Conservation (phyloP, 2,888 invertebrate species). For the Candidula unifasciata region DNA sequence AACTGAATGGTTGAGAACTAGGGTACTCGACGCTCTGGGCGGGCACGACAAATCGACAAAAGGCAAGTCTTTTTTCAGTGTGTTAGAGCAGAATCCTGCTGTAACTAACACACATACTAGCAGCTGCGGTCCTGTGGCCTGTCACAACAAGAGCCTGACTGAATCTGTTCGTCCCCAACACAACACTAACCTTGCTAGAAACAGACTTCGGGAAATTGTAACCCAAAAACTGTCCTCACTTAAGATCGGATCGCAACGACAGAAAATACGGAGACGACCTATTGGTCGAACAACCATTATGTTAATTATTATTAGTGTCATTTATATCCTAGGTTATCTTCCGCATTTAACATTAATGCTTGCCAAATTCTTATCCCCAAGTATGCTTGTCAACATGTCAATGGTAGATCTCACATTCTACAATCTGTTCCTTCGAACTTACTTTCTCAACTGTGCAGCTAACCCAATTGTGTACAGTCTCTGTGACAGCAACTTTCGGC, state of each 20-base stretch:
- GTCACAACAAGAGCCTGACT: too few relatives aligned
- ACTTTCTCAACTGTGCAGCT: constrained; percentile 47
- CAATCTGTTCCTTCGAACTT: constrained; percentile 51
- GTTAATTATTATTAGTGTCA: constrained; percentile 38
- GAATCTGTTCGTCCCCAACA: too few relatives aligned
- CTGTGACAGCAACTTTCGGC: constrained; percentile 44
- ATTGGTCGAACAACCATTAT: constrained; percentile 36
- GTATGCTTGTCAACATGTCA: constrained; percentile 3
- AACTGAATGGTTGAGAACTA: constrained; percentile 27
- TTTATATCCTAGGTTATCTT: constrained; percentile 25
- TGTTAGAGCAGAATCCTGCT: too few relatives aligned
- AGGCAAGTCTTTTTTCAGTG: too few relatives aligned
- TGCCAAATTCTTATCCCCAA: constrained; percentile 6
- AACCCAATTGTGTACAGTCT: constrained; percentile 53
- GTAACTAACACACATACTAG: too few relatives aligned
- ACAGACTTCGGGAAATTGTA: too few relatives aligned
- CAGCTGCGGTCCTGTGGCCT: too few relatives aligned
- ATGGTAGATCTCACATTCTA: constrained; percentile 28
- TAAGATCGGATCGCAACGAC: not conserved
- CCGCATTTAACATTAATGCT: constrained; percentile 39
- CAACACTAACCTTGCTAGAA: too few relatives aligned
- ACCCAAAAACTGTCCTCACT: not conserved
- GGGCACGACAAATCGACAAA: not conserved
- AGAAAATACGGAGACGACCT: not conserved
- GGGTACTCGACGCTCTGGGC: not conserved